Evolutionary conservation across 1,140 invertebrate genomes (phyloP), one percentile per base, ranked within the genome.

Genomic region (Pemphigus obesinymphae): DNA sequence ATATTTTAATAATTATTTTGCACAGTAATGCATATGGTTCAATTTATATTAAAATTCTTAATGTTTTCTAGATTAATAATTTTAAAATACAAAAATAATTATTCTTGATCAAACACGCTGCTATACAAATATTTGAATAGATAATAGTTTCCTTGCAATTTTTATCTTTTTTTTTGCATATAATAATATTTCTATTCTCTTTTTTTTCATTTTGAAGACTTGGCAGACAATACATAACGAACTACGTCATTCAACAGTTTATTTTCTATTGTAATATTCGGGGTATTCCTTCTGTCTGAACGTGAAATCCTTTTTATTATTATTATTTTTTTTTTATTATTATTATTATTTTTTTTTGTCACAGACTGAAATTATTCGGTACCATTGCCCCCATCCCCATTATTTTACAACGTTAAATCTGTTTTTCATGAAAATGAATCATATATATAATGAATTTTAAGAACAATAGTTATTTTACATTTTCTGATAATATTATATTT

Each of bases 191-290:
- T 29, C 13, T 17, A 17, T 23, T 70, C 11, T 45, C n/a, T 45
- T 70, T 26, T 70, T 68, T 11, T 68, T 70, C 23, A 45, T 45
- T 45, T 23, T 45, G 45, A 26, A 34, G 37, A 70, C 23, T 17
- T 40, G 0, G 29, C 68, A 45, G 5, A 70, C 68, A 45, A 70
- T 17, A 70, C 15, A 70, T 17, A 70, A 45, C 68, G 17, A 70
- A 70, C 40, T 43, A 29, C 13, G 68, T 45, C 68, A 70, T 70
- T 45, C 68, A 70, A 45, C 68, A 70, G 68, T 43, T 34, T 70
- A 23, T 17, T 43, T 37, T 70, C 37, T 70, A 43, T 70, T 70
- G 37, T 45, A 70, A 70, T 70, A 43, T 70, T 70, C 37, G 4
- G 26, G 37, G 37, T 45, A 26, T 70, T 45, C 20, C 13, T 70